Evolutionary conservation across 2,797 vertebrate species (phyloP).

Genomic region (Lepilemur septentrionalis): DNA sequence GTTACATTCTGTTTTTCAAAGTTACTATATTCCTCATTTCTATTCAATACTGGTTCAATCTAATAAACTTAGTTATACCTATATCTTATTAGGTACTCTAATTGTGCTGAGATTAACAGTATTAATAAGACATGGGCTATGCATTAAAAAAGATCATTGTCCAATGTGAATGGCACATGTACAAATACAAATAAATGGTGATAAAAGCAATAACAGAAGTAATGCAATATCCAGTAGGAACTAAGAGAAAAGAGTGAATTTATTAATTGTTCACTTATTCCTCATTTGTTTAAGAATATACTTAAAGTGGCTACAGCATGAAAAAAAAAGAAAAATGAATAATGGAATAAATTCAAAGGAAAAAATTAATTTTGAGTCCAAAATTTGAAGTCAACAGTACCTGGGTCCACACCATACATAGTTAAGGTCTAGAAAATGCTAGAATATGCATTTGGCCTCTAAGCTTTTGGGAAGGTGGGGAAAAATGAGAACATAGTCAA

Average conservation of each 20-base stretch:
- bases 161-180: neutral
- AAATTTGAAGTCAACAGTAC: constrained; percentile 9
- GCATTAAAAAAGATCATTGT: neutral
- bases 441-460: neutral
- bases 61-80: neutral
- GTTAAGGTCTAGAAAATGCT: neutral
- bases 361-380: neutral
- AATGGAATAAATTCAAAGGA: neutral
- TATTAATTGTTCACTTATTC: neutral
- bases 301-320: neutral
- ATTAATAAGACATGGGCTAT: neutral
- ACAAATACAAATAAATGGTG: neutral
- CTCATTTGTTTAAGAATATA: neutral
- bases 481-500: neutral
- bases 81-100: neutral
- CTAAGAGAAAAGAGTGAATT: neutral
- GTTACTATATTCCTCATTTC: neutral
- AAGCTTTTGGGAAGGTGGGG: neutral
- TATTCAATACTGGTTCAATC: neutral
- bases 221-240: neutral
- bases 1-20: neutral
- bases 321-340: neutral
- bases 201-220: neutral
- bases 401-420: neutral
- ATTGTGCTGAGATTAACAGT: neutral